Evolutionary conservation across 2,113 vertebrate species (phyloP), one percentile per base, ranked within the genome.

Genomic region (Rhynchopsitta pachyrhyncha): DNA sequence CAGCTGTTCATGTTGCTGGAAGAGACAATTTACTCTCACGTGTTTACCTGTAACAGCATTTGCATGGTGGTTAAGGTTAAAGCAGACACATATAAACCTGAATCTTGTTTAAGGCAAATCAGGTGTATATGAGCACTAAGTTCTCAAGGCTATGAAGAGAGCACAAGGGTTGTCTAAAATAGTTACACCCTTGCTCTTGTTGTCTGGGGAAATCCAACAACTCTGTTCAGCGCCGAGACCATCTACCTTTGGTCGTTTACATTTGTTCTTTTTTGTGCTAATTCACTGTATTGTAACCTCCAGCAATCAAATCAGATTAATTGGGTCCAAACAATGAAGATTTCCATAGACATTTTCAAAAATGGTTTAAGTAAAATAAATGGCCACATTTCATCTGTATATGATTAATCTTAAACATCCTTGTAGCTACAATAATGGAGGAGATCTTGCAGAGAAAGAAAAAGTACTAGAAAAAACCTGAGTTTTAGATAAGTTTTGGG

Each of bases 1-100:
- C 24, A 27, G 20, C 12, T 1, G 0, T 49, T 12, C 13, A 1
- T 8, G 18, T 17, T 18, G 16, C 6, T 41, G 22, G n/a, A 63
- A 73, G n/a, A 68, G 16, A 29, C 4, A 70, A 41, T 70, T 80
- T 37, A 22, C 7, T 52, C 39, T 29, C 35, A 19, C 15, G 2
- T 63, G 12, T 27, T 16, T 42, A 46, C 12, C 9, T 7, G 7
- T 11, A 55, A 53, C 4, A 37, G 50, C 64, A 46, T 50, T 44
- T n/a, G 10, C 23, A 23, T 17, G 7, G 33, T 17, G 19, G 27
- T 46, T 63, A 69, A 50, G 16, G 29, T 33, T 28, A 47, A 62
- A 75, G 49, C 7, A 69, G 13, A 41, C 7, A 19, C 15, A 41
- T 8, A 27, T 2, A 20, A 46, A n/a, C 15, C 3, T 22, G 33